phyloP scores from a whole-genome alignment of 2,888 invertebrate species.

The Leucania comma region DNA sequence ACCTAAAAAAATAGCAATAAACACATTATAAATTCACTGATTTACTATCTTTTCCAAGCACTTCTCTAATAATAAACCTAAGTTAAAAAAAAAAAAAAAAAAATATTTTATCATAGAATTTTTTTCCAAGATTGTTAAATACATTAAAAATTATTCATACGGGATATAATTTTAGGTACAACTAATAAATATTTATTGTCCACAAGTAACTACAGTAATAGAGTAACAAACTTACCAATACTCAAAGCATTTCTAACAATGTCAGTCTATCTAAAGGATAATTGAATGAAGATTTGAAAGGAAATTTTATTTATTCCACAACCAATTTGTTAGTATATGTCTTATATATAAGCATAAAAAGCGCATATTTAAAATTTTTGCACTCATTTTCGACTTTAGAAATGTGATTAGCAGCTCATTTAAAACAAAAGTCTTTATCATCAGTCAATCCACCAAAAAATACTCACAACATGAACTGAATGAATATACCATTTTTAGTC shows the following conservation, averaged over 20 bases:
- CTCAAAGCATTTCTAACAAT: slow-evolving; percentile 3
- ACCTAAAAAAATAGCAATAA: neutral
- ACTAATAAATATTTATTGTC: slow-evolving; percentile 24
- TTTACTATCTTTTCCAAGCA: too few species aligned
- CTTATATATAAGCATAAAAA: slow-evolving; percentile 7
- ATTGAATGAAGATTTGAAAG: slow-evolving; percentile 11
- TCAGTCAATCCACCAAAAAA: neutral
- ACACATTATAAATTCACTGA: neutral
- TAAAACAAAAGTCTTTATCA: slow-evolving; percentile 12
- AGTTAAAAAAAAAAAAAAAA: neutral
- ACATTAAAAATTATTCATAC: neutral
- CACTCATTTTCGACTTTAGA: neutral
- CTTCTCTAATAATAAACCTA: neutral
- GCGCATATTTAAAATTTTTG: neutral
- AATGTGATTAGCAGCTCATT: slow-evolving; percentile 19
- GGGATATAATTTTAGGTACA: slow-evolving; percentile 5
- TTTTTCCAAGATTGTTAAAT: neutral
- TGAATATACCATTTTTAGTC: neutral
- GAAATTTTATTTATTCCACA: slow-evolving; percentile 29
- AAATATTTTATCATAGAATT: neutral
- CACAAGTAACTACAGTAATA: slow-evolving; percentile 6
- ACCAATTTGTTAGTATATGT: slow-evolving; percentile 19
- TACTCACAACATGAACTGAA: too few species aligned
- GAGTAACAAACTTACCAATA: slow-evolving; percentile 8
- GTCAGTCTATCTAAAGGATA: slow-evolving; percentile 15